Evolutionary conservation across 2,797 vertebrate genomes (phyloP).

Genomic region (Clarias laeviceps): DNA sequence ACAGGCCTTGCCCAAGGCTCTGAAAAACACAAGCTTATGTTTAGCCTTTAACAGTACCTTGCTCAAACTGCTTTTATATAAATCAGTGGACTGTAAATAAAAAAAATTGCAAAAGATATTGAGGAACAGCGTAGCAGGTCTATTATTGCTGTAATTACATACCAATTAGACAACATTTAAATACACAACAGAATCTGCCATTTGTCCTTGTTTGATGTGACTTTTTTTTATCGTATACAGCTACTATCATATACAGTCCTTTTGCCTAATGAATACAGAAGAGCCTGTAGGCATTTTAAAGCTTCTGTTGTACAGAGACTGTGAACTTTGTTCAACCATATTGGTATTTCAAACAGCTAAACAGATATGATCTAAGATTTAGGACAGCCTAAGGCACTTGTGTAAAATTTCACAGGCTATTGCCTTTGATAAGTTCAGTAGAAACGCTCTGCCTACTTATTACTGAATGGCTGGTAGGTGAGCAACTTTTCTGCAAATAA

Average conservation of each 20-base stretch:
- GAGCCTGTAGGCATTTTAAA: not conserved
- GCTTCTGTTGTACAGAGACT: not conserved
- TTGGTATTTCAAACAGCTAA: not conserved
- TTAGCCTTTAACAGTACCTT: not conserved
- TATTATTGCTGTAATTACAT: not conserved
- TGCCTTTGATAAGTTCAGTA: not conserved
- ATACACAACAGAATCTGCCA: not conserved
- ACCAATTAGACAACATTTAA: not conserved
- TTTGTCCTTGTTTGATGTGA: too few species aligned
- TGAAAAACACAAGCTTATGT: conserved; percentile 53
- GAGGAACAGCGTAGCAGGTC: not conserved
- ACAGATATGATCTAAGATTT: not conserved
- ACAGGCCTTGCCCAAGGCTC: conserved; percentile 80
- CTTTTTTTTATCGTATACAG: not conserved
- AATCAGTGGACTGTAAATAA: not conserved
- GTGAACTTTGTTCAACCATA: not conserved
- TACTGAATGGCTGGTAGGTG: not conserved
- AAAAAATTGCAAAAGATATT: not conserved
- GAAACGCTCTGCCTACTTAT: not conserved
- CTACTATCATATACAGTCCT: too few species aligned
- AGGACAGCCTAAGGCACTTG: not conserved
- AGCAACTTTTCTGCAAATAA: not conserved
- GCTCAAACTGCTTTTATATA: not conserved
- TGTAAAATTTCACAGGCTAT: not conserved
- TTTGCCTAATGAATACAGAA: not conserved